Percentiles rank a stretch among this genome's conserved stretches.
phyloP scores from a whole-genome alignment of 2,888 invertebrate species.

The Heterodera filipjevi region DNA sequence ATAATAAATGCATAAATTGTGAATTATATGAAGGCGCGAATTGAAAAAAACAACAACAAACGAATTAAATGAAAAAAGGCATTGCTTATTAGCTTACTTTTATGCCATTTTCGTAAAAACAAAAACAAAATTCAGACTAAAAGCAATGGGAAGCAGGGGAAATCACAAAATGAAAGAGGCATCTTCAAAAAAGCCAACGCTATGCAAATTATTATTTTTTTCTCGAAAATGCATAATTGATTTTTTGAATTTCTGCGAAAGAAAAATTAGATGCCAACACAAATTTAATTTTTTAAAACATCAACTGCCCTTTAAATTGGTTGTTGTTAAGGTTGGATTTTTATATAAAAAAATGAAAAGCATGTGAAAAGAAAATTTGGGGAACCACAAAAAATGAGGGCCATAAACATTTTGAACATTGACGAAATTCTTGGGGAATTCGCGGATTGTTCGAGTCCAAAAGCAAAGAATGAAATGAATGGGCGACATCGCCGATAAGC shows the following conservation, averaged over 20 bases:
- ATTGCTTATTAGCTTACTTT: too few relatives aligned
- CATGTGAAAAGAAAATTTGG: not conserved
- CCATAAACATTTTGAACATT: not conserved
- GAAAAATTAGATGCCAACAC: not conserved
- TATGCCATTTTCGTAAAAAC: too few relatives aligned
- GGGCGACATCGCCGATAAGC: too few relatives aligned
- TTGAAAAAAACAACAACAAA: too few relatives aligned
- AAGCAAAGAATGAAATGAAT: too few relatives aligned
- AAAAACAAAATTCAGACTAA: too few relatives aligned
- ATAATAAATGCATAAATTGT: too few relatives aligned
- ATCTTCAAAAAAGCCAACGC: not conserved
- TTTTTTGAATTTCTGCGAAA: not conserved
- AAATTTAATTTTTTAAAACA: not conserved
- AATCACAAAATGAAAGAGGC: not conserved
- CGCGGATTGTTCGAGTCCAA: too few relatives aligned
- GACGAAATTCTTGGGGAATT: not conserved
- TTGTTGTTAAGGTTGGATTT: not conserved
- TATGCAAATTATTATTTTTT: not conserved
- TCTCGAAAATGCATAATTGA: not conserved
- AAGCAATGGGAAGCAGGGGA: not conserved
- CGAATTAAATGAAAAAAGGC: too few relatives aligned
- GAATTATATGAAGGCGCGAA: too few relatives aligned
- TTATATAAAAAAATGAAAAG: not conserved
- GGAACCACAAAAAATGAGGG: not conserved
- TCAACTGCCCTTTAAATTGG: not conserved